Evolutionary conservation across 2,888 invertebrate species (phyloP), one percentile per base, ranked within the genome.

Genomic region (Cheiracanthium punctorium): DNA sequence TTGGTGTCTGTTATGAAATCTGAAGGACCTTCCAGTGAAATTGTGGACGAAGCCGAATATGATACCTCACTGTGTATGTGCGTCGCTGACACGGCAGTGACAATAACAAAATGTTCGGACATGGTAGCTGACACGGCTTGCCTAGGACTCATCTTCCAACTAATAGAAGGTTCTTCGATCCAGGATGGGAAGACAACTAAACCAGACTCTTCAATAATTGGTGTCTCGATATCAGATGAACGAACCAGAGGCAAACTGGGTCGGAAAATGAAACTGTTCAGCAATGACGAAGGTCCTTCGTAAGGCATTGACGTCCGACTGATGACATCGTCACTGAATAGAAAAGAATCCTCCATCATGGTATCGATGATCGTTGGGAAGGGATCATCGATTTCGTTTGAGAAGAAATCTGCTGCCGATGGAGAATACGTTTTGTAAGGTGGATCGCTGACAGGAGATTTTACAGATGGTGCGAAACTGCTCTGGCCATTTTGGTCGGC

Each of bases 61-160:
- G n/a, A n/a, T n/a, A n/a, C n/a, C n/a, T 79, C 79, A 8, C 28
- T 30, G n/a, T 70, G 72, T 28, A 87, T 76, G 37, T 87, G 72
- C 20, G 81, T 77, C n/a, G 87, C 73, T n/a, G 73, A 87, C 67
- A 81, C 73, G 87, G 81, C 87, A 87, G 87, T 87, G 81, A 81
- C 58, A 17, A 87, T 77, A 33, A 48, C 64, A 65, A 65, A 75
- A 8, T 64, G 24, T n/a, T 80, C 71, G 5, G 29, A 29, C 7
- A 12, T 20, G 0, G 70, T 24, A 30, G 76, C 76, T 14, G 82
- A 82, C 33, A 82, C 1, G 17, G 82, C 76, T 17, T 64, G 82
- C 20, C 82, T 20, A 64, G 70, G 48, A 67, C 82, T 82, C 64
- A 64, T 72, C 14, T 58, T 58, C 58, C 58, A 58, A 37, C 17